Conservation (phyloP, 2,888 invertebrate species). For the Lamellibrachia columna region DNA sequence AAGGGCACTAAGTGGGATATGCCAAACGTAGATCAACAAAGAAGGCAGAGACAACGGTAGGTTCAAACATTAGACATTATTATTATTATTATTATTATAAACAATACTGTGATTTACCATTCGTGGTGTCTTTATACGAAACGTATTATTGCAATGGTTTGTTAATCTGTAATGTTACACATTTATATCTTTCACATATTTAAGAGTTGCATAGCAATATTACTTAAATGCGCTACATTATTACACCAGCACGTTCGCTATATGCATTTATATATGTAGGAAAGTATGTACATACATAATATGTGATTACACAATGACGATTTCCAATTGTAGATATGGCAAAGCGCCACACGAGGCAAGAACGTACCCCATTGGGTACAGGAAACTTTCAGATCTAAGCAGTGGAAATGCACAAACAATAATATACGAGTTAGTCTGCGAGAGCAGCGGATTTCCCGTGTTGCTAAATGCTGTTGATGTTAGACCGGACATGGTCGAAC, state of each 20-base stretch:
- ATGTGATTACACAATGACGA: not conserved
- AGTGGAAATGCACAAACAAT: not conserved
- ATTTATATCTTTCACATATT: no score
- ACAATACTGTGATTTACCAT: not conserved
- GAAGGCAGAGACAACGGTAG: not conserved
- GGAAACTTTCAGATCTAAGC: not conserved
- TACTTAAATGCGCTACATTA: no score
- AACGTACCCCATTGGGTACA: not conserved
- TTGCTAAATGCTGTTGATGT: not conserved
- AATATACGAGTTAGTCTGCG: not conserved
- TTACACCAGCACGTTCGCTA: no score
- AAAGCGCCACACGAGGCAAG: not conserved
- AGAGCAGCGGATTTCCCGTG: not conserved
- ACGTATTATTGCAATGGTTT: not conserved
- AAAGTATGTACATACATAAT: not conserved
- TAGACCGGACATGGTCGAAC: not conserved
- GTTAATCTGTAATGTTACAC: no score
- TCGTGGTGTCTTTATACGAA: not conserved
- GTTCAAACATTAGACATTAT: not conserved
- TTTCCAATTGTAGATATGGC: not conserved
- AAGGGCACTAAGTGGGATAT: no score
- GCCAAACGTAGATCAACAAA: not conserved
- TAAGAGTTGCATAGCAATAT: no score
- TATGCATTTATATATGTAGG: not conserved
- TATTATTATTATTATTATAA: not conserved